A percentile compares a stretch with the other conserved stretches of the same genome.
phyloP scores from a whole-genome alignment of 2,797 vertebrate genomes.

The Sciaenops ocellatus region DNA sequence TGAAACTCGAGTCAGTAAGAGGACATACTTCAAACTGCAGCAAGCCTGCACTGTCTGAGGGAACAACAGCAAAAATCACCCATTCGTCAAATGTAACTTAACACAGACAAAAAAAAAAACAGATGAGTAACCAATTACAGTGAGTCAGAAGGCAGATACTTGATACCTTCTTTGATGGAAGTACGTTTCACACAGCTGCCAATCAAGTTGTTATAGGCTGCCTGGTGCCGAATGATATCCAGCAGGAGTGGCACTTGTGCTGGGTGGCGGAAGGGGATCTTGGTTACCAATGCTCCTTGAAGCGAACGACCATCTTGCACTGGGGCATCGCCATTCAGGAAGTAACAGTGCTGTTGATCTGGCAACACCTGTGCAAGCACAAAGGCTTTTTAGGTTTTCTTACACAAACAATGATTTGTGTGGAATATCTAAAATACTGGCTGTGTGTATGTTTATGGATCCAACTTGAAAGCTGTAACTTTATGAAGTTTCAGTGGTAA shows the following conservation, averaged over 20 bases:
- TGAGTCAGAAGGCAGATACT: not conserved
- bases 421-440: not conserved
- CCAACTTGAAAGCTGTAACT: too few relatives aligned
- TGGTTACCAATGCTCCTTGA: constrained; percentile 92
- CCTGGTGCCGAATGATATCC: constrained; percentile 95
- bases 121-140: not conserved
- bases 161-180: constrained; percentile 92
- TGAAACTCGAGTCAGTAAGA: constrained; percentile 96
- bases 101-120: not conserved
- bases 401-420: not conserved
- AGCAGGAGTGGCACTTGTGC: constrained; percentile 94
- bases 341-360: constrained; percentile 98
- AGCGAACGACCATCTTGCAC: constrained; percentile 94
- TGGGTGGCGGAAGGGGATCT: constrained; percentile 97
- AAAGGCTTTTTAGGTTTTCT: not conserved
- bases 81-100: not conserved
- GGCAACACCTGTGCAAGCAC: constrained; percentile 89
- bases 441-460: not conserved
- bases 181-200: constrained; percentile 97
- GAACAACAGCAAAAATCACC: constrained; percentile 14
- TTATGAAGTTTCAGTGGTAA: too few relatives aligned
- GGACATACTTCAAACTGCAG: constrained; percentile 99
- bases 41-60: constrained; percentile 92
- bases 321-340: constrained; percentile 96
- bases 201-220: constrained; percentile 95